A percentile compares a stretch with the other conserved stretches of the same genome.
Conservation (phyloP, 2,113 vertebrate species). For the Mesembrinibis cayennensis region DNA sequence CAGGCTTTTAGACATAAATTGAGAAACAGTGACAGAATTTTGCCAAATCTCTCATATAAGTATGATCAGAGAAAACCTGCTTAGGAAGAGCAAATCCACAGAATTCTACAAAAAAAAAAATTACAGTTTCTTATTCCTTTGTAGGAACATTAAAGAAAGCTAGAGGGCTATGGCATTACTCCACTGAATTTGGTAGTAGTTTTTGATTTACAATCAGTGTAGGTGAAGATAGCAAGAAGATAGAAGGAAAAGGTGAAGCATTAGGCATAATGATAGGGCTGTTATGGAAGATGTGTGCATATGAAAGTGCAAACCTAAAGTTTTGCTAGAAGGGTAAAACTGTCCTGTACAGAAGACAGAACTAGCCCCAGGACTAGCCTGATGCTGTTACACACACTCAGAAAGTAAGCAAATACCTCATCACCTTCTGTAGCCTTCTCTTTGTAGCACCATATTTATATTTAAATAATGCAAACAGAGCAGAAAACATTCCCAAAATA, state of each 20-base stretch:
- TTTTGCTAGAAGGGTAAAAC: background rate
- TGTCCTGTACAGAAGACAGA: background rate
- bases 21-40: background rate
- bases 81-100: background rate
- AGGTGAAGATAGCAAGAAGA: background rate
- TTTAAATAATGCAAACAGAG: background rate
- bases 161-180: background rate
- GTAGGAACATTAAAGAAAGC: background rate
- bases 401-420: background rate
- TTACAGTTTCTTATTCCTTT: background rate
- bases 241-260: background rate
- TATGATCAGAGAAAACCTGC: background rate
- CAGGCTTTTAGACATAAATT: background rate
- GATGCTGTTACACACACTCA: background rate
- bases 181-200: background rate
- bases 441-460: background rate
- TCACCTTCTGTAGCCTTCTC: background rate
- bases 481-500: background rate
- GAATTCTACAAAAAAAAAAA: background rate
- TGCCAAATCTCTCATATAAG: background rate
- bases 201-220: background rate
- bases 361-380: background rate
- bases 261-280: background rate
- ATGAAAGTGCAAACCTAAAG: background rate
- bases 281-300: background rate